These are phyloP conservation scores for Horisme vitalbata DNA, from an alignment of 2,888 invertebrate species.

Conservation along the genomic window DNA sequence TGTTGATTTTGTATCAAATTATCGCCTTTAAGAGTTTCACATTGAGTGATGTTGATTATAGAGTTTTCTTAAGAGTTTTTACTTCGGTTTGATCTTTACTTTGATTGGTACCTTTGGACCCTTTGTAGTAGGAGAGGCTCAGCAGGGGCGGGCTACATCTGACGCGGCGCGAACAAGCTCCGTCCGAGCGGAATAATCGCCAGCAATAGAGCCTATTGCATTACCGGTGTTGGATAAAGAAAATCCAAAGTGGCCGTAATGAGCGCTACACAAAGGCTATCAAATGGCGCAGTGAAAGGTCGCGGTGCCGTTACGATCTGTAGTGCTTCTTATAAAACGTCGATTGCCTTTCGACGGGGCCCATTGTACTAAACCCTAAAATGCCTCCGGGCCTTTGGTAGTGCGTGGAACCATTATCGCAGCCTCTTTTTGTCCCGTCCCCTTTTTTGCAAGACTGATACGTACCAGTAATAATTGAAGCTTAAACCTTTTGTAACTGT, in stretches of 20 bases:
- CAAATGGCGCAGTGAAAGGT: constrained; percentile 50
- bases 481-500: constrained; percentile 61
- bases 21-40: constrained; percentile 17
- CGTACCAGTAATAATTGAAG: constrained; percentile 75
- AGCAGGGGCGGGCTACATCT: constrained; percentile 10
- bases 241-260: constrained; percentile 60
- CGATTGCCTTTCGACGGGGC: constrained; percentile 63
- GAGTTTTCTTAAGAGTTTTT: background rate
- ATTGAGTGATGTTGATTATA: too few species aligned
- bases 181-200: constrained; percentile 32
- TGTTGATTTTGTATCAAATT: constrained; percentile 45
- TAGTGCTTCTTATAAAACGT: constrained; percentile 65
- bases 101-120: background rate
- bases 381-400: constrained; percentile 52
- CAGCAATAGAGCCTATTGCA: constrained; percentile 37
- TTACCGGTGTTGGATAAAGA: constrained; percentile 46
- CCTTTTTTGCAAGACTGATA: constrained; percentile 67
- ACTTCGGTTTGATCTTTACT: background rate
- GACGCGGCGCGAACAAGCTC: constrained; percentile 5
- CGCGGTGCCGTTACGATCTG: constrained; percentile 53
- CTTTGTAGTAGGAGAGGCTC: constrained; percentile 1
- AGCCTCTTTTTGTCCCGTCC: constrained; percentile 62
- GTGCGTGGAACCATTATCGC: constrained; percentile 58
- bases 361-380: constrained; percentile 66
- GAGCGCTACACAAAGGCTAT: constrained; percentile 58